Conservation (phyloP, 2,797 vertebrate species). For the Neopelma chrysocephalum region DNA sequence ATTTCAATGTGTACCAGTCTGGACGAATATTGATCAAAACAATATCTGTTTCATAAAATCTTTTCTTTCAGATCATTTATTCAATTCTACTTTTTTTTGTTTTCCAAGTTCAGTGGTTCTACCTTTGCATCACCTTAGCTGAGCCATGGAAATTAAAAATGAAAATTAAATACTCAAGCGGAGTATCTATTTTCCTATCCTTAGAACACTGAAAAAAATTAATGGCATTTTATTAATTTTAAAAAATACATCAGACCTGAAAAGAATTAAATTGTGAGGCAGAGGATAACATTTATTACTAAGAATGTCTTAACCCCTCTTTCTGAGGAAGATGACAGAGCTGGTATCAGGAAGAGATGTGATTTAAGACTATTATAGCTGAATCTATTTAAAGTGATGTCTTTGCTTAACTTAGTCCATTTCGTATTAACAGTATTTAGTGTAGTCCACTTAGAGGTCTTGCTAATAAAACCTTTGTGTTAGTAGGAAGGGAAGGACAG, state of each 20-base stretch:
- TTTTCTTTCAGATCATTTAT: not conserved
- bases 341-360: not conserved
- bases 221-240: not conserved
- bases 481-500: not conserved
- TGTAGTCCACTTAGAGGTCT: not conserved
- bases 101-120: not conserved
- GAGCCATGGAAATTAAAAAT: not conserved
- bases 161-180: not conserved
- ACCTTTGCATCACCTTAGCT: not conserved
- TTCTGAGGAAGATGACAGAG: not conserved
- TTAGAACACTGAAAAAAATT: not conserved
- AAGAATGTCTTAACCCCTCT: not conserved
- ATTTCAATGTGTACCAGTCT: not conserved
- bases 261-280: not conserved
- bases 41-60: not conserved
- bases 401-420: not conserved
- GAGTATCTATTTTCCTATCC: not conserved
- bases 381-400: not conserved
- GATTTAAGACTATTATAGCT: not conserved
- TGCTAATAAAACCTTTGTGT: not conserved
- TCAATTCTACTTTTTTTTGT: fast-evolving
- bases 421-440: not conserved
- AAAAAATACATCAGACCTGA: not conserved
- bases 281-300: not conserved
- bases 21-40: not conserved